Conservation (phyloP, 2,797 vertebrate species). For the Lepilemur ruficaudatus region DNA sequence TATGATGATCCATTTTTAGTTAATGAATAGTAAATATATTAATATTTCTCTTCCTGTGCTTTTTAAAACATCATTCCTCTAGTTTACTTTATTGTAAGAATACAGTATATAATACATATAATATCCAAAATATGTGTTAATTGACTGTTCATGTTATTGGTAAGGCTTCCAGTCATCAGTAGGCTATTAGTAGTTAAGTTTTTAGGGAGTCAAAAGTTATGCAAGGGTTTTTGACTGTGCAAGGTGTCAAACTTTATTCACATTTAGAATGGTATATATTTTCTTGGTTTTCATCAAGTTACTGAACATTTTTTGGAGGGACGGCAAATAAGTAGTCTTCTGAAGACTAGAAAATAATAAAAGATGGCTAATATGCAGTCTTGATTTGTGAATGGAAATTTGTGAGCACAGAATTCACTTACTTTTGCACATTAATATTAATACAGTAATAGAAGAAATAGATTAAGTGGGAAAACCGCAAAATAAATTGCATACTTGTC, state of each 20-base stretch:
- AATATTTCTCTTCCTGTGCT: neutral
- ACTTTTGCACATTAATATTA: neutral
- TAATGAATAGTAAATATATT: neutral
- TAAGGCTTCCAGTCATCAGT: neutral
- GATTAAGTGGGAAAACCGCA: neutral
- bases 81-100: neutral
- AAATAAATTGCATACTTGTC: neutral
- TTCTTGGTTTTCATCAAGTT: neutral
- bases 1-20: neutral
- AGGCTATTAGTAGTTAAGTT: neutral
- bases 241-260: neutral
- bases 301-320: neutral
- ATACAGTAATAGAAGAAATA: neutral
- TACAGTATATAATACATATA: neutral
- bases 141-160: neutral
- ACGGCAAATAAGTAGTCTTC: neutral
- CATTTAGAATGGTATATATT: neutral
- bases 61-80: neutral
- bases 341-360: constrained; percentile 55
- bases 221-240: neutral
- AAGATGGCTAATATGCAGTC: neutral
- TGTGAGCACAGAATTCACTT: neutral
- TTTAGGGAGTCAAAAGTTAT: neutral
- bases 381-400: constrained; percentile 34
- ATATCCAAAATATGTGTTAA: neutral